Evolutionary conservation across 2,797 vertebrate genomes (phyloP), one percentile per base, ranked within the genome.

Genomic region (Florisuga fusca): DNA sequence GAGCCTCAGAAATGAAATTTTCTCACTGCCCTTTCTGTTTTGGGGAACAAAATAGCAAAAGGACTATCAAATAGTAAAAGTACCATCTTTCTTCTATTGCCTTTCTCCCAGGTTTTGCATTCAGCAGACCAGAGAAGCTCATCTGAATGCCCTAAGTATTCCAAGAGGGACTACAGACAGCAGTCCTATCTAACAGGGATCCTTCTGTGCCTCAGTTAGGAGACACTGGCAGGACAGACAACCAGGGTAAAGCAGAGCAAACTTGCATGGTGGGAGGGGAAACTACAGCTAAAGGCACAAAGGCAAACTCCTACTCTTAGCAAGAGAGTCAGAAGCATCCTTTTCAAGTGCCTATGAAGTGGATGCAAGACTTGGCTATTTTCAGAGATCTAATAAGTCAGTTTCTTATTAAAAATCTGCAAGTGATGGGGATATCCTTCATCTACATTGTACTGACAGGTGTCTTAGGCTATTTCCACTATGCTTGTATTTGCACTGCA

Each of bases 241-340:
- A 72, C 2, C n/a, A 31, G 6, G 12, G 58, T 36, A 62, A 87
- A 80, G 33, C 4, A 86, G 62, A 73, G 33, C 54, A 72, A 72
- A 77, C 10, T 36, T 50, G 46, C 43, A 48, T n/a, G 17, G 92
- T 90, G 77, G 94, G 93, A 96, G 91, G 87, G 77, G 92, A 88
- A 71, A 86, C 93, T 71, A 94, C 92, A 67, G 5, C 31, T 34
- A 9, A 46, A 84, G 76, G 73, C 66, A 85, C 11, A 43, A 79
- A 11, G 45, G 26, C 45, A 86, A 91, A 96, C 94, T 93, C 94
- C 94, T 85, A 89, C 79, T 95, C 90, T 93, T 87, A 76, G 51
- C 67, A 92, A 93, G 85, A 88, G 59, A 69, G 23, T 27, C 79
- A 63, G 41, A 23, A 86, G 45, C 38, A 73, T 66, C 23, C 51